Base-by-base conservation (phyloP, 2,113 vertebrate genomes). In the Cichladusa arquata region DNA sequence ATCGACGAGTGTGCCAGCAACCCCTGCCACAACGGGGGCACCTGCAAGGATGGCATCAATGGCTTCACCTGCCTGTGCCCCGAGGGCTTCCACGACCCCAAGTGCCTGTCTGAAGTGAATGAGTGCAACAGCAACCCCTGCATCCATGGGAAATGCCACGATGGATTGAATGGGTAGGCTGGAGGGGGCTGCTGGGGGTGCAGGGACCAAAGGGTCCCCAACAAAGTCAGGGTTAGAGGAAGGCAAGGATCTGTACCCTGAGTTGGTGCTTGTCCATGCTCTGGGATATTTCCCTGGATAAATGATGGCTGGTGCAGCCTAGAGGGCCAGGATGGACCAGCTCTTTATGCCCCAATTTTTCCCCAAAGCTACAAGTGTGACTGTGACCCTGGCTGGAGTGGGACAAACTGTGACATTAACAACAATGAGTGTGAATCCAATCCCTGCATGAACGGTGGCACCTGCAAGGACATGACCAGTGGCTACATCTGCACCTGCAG, bases 71-170 rank as follows among this genome's bases (percentile, higher is more conserved):
- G 99, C 95, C 81, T 98, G 80, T 99, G 99, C 54, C 99, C 99
- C 0, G 99, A 99, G 83, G 99, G 99, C 64, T 99, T 98, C 98
- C 98, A 99, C 0, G 99, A 98, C 45, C 96, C 98, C 96, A 99
- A 98, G 56, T 99, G 99, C 95, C 96, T 99, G 84, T 99, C 99
- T 0, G 99, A 99, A 97, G 99, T 99, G 90, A 99, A 99, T 0
- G 99, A 99, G 96, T 99, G 99, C 65, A 97, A 97, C 97, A 99
- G 99, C 96, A 98, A 99, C 97, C 99, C 99, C 74, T 99, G 99
- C 83, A 98, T 99, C 92, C 99, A 99, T 0, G 99, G 99, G 33
- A 95, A 96, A 47, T 99, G 99, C 94, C 98, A 98, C 1, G 99
- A 99, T 8, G 97, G 99, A 58, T 95, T 99, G 95, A 99, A 99